Percentiles rank a stretch among this genome's conserved stretches.
phyloP scores from a whole-genome alignment of 2,113 vertebrate species.

The Xenopus laevis region DNA sequence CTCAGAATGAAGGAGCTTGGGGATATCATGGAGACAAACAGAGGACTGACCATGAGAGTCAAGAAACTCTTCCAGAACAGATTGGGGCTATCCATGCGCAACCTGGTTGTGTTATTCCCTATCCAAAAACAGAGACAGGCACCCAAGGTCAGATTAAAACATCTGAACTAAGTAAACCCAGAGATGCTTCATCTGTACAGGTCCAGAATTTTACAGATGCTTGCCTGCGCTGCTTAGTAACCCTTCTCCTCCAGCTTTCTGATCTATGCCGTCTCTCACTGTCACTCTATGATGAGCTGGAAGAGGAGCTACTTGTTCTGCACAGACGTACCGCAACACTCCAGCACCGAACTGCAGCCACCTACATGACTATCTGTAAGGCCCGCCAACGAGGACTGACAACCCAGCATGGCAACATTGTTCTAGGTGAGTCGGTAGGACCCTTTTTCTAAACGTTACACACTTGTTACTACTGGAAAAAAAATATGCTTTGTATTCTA shows the following conservation, averaged over 20 bases:
- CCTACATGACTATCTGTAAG: conserved; percentile 11
- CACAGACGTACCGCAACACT: background rate
- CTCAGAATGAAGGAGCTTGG: too few relatives aligned
- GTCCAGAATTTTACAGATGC: conserved; percentile 5
- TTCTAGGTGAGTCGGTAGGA: background rate
- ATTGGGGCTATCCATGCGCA: background rate
- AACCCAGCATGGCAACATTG: too few relatives aligned
- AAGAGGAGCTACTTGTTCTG: conserved; percentile 6
- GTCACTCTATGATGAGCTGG: conserved; percentile 28
- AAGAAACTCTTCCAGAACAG: background rate
- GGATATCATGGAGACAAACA: background rate
- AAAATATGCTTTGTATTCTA: too few relatives aligned
- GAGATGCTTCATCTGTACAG: background rate
- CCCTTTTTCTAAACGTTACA: too few relatives aligned
- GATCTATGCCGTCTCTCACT: conserved; percentile 24
- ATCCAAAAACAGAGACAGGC: background rate
- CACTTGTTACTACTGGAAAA: too few relatives aligned
- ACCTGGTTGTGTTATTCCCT: background rate
- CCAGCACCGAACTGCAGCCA: background rate
- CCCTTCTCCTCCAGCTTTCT: conserved; percentile 15
- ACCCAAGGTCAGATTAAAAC: background rate
- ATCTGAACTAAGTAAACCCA: background rate
- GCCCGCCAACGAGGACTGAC: background rate
- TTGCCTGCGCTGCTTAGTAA: background rate
- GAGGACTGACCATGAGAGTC: background rate